A percentile compares a stretch with the other conserved stretches of the same genome.
phyloP scores from a whole-genome alignment of 2,113 vertebrate species.

The Seriola rivoliana region DNA sequence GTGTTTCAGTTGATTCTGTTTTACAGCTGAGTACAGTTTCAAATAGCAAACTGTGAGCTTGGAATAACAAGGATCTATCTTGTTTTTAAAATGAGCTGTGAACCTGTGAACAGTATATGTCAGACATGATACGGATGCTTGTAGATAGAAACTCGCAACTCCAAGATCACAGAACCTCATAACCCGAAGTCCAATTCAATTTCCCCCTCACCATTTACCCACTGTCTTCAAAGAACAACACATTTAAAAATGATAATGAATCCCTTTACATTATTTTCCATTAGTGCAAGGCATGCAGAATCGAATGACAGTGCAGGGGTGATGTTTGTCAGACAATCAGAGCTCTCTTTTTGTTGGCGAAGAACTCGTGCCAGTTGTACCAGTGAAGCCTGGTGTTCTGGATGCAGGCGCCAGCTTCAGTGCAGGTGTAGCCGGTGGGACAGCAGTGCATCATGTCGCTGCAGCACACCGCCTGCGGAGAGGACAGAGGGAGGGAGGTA shows the following conservation, averaged over 20 bases:
- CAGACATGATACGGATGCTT: background rate
- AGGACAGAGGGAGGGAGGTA: constrained; percentile 7
- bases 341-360: constrained; percentile 64
- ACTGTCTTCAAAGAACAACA: background rate
- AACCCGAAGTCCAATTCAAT: background rate
- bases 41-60: background rate
- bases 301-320: background rate
- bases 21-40: constrained; percentile 15
- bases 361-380: constrained; percentile 60
- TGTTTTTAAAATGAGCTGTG: background rate
- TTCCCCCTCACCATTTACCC: background rate
- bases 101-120: background rate
- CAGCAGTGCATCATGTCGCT: constrained; percentile 82
- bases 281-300: constrained; percentile 22
- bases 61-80: background rate
- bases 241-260: background rate
- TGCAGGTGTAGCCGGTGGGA: constrained; percentile 61
- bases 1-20: constrained; percentile 12
- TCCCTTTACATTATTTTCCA: constrained; percentile 4
- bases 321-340: constrained; percentile 44
- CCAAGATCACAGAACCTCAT: background rate
- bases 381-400: constrained; percentile 34
- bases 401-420: constrained; percentile 4
- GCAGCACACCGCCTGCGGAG: constrained; percentile 82
- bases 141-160: constrained; percentile 5